Conservation (phyloP, 2,888 invertebrate species). For the Tetanocera ferruginea region DNA sequence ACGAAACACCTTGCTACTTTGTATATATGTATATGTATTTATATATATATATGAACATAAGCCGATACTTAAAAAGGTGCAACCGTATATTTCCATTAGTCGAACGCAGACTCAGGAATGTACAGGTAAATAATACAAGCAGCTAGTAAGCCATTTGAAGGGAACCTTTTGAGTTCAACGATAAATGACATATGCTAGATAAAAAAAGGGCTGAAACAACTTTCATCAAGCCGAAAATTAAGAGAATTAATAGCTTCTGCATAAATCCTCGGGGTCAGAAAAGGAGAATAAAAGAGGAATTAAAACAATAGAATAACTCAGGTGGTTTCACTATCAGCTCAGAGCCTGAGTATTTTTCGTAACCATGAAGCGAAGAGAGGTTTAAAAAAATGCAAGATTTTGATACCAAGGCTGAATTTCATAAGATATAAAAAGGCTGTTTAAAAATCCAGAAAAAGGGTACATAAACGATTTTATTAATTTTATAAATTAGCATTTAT, state of each 20-base stretch:
- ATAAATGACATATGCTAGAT: conserved; percentile 44
- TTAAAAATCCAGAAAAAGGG: too few relatives aligned
- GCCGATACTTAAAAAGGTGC: conserved; percentile 4
- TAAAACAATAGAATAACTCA: not conserved
- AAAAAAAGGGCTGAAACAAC: conserved; percentile 38
- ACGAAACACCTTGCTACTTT: not conserved
- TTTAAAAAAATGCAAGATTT: not conserved
- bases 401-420: not conserved
- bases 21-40: too few relatives aligned
- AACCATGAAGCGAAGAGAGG: not conserved
- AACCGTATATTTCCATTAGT: conserved; percentile 41
- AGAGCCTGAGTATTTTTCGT: not conserved
- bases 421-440: too few relatives aligned
- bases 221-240: conserved; percentile 44
- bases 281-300: not conserved
- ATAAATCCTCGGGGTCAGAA: conserved; percentile 13
- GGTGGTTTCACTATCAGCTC: not conserved
- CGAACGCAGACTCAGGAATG: not conserved
- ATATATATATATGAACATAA: too few relatives aligned
- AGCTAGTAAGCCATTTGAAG: not conserved
- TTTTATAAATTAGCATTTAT: too few relatives aligned
- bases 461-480: too few relatives aligned
- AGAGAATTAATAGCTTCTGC: conserved; percentile 44
- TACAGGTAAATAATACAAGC: not conserved
- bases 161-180: conserved; percentile 34